phyloP scores from a whole-genome alignment of 2,797 vertebrate genomes.

The Chrosomus eos region DNA sequence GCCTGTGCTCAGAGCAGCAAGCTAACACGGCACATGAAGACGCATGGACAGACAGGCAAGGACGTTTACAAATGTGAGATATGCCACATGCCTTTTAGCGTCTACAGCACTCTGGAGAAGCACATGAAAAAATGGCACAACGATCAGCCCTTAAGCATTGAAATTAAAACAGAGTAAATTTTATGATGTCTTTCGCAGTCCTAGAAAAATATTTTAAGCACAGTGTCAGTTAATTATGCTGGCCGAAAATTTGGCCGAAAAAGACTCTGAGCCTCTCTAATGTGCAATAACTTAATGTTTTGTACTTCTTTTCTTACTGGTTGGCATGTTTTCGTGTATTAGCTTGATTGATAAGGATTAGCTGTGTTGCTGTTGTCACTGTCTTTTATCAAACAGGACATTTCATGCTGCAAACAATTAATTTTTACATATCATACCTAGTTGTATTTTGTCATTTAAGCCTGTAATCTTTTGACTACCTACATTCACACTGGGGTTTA shows the following conservation, averaged over 20 bases:
- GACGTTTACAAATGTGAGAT: constrained; percentile 99
- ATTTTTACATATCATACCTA: constrained; percentile 98
- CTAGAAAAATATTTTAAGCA: constrained; percentile 81
- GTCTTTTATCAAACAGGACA: constrained; percentile 77
- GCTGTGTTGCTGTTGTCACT: constrained; percentile 89
- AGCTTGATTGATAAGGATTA: constrained; percentile 93
- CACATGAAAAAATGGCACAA: constrained; percentile 99
- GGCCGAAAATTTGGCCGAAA: constrained; percentile 88
- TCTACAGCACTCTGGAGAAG: constrained; percentile 99
- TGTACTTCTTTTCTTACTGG: constrained; percentile 92
- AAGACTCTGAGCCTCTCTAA: constrained; percentile 99
- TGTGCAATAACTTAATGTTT: constrained; percentile 99
- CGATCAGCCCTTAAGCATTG: constrained; percentile 95
- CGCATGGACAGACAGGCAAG: constrained; percentile 99
- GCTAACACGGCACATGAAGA: constrained; percentile 99
- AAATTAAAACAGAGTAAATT: constrained; percentile 98
- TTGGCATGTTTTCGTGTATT: constrained; percentile 97
- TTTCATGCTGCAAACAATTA: constrained; percentile 91
- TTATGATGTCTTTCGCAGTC: constrained; percentile 45
- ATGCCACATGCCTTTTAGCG: constrained; percentile 99
- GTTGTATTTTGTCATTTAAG: constrained; percentile 82
- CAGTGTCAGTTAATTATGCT: constrained; percentile 65
- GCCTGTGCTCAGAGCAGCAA: constrained; percentile 99
- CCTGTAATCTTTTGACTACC: constrained; percentile 39
- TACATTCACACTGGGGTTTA: constrained; percentile 74